A percentile compares a stretch with the other conserved stretches of the same genome.
Conservation (phyloP, 2,888 invertebrate species). For the Brachynemurus nebulosus region DNA sequence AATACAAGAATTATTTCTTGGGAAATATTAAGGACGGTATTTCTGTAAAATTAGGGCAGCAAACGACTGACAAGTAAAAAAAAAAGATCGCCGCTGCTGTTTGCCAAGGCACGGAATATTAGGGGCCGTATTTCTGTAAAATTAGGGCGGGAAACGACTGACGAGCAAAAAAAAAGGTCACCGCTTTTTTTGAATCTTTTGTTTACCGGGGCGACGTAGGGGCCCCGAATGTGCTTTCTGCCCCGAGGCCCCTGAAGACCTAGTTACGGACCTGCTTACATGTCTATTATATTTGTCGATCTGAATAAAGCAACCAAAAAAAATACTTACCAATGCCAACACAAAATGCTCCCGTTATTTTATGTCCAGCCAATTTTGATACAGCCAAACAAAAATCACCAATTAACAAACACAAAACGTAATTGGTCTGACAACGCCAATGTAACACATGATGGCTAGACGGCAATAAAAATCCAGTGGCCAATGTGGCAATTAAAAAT, state of each 20-base stretch:
- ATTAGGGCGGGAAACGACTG: no score
- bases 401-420: conserved; percentile 68
- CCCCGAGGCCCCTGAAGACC: no score
- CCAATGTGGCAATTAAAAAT: conserved; percentile 68
- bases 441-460: conserved; percentile 75
- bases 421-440: conserved; percentile 80
- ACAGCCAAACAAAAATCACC: conserved; percentile 67
- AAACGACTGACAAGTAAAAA: no score
- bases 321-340: conserved; percentile 53
- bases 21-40: no score
- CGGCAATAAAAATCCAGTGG: conserved; percentile 64
- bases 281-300: not conserved
- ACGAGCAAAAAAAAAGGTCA: no score
- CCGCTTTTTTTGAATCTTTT: not conserved
- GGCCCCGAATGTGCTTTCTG: no score
- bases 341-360: conserved; percentile 47
- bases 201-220: not conserved
- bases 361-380: conserved; percentile 53
- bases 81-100: no score
- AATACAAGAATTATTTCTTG: no score
- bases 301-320: not conserved
- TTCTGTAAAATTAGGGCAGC: no score
- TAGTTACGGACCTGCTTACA: no score
- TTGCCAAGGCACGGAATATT: no score
- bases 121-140: no score